Conservation (phyloP, 1,140 invertebrate genomes). For the Thereuonema tuberculata region DNA sequence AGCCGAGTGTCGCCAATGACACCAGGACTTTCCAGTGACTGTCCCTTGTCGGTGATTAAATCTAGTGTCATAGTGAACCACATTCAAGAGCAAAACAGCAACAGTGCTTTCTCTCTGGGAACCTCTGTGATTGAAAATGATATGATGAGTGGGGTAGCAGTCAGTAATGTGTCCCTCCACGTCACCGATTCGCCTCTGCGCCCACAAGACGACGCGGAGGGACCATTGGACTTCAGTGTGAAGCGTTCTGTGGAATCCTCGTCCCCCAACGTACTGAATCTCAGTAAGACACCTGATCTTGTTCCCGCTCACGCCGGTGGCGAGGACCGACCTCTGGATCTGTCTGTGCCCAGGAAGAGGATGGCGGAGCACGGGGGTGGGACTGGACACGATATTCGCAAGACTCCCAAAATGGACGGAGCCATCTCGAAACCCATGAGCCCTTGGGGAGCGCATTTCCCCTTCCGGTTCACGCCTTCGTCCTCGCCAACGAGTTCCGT, state of each 20-base stretch:
- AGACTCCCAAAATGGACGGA: constrained; percentile 44
- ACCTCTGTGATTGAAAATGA: constrained; percentile 26
- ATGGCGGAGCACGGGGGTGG: constrained; percentile 43
- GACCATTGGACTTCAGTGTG: constrained; percentile 55
- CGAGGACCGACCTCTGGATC: constrained; percentile 59
- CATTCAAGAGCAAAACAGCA: not conserved
- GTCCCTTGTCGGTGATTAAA: no score
- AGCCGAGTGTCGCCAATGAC: not conserved
- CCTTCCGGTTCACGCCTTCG: constrained; percentile 10
- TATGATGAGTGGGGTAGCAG: no score
- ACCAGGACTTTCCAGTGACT: not conserved
- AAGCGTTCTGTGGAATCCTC: constrained; percentile 36
- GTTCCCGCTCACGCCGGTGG: constrained; percentile 30
- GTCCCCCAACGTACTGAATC: constrained; percentile 42
- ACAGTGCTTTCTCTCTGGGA: no score
- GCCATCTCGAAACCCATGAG: constrained; percentile 14
- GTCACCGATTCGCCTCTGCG: constrained; percentile 22
- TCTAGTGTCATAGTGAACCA: constrained; percentile 5
- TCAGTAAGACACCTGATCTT: constrained; percentile 43
- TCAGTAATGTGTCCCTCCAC: constrained; percentile 43
- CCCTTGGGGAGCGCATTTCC: constrained; percentile 14
- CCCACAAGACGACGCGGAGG: not conserved
- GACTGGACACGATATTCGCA: constrained; percentile 46
- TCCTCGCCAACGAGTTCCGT: constrained; percentile 7
- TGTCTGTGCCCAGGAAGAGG: constrained; percentile 58